Conservation (phyloP, 2,888 invertebrate genomes). For the Spodoptera exigua region DNA sequence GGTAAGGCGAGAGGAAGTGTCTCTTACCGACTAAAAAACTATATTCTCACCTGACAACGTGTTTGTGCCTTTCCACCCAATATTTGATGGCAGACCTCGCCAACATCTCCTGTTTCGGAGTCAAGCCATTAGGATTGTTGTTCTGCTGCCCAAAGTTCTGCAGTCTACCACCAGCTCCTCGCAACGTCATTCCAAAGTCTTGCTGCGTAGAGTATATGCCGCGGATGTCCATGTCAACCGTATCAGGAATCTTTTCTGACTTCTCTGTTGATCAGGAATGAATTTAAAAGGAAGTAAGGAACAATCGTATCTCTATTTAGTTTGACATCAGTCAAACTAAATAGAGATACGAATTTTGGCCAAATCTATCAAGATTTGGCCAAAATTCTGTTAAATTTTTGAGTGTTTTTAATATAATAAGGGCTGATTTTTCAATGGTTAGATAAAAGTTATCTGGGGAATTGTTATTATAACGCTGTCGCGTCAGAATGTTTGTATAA, state of each 20-base stretch:
- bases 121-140: conserved; percentile 93
- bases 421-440: no score
- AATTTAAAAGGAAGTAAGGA: not conserved
- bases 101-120: conserved; percentile 95
- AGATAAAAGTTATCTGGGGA: no score
- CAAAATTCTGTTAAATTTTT: no score
- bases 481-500: no score
- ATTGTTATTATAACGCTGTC: no score
- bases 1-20: no score
- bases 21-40: no score
- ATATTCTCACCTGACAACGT: conserved; percentile 94
- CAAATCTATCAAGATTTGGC: no score
- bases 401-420: no score
- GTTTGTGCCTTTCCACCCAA: conserved; percentile 97
- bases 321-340: no score
- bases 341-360: no score
- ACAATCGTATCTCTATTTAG: no score
- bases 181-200: conserved; percentile 93
- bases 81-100: conserved; percentile 96
- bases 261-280: conserved; percentile 68
- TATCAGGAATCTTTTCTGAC: conserved; percentile 85
- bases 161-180: conserved; percentile 91
- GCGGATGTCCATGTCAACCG: conserved; percentile 91
- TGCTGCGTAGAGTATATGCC: conserved; percentile 94
- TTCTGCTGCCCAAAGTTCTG: conserved; percentile 89